Base-by-base conservation (phyloP, 2,888 invertebrate genomes). In the Xanthorhoe spadicearia region DNA sequence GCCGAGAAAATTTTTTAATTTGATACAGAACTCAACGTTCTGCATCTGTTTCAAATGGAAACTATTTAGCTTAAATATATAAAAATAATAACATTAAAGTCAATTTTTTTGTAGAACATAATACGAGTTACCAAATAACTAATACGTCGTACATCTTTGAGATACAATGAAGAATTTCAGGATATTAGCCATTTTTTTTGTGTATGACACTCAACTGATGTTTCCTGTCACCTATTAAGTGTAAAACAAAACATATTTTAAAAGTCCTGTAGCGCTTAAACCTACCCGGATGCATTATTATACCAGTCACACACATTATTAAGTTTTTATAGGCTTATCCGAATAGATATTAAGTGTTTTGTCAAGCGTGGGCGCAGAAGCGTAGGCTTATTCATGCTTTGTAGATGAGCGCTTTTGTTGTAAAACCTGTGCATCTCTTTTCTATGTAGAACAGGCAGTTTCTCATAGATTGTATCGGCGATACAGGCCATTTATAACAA, bases 371-470 rank as follows among this genome's bases (percentile, higher is more conserved):
- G 88, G 87, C 73, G 83, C 75, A 84, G 80, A 75, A 64, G 83
- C 83, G 90, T 89, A 86, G 90, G 90, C 83, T 88, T 89, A 90
- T 91, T 86, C 86, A 87, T 79, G 83, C 79, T 81, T 83, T 83
- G 83, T 81, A 74, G 80, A 77, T 79, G 76, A 64, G 74, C 72
- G 75, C 74, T 76, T 83, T 84, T 85, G 84, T 85, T 82, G 80
- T 82, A 72, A 76, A 80, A 81, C 79, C 80, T 78, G 23, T 23
- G 78, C 77, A 78, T 79, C 77, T 77, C 78, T 83, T 85, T 83
- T 83, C 82, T 84, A 83, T 83, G 77, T 78, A 77, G 77, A 85
- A 80, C 83, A 83, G 83, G 83, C 83, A 85, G 83, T 85, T 85
- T 84, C 80, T 87, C 85, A 86, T 80, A 79, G 86, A 87, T 85